These are phyloP conservation scores for Marasmarcha lunaedactyla DNA, from an alignment of 2,888 invertebrate genomes.

Conservation along the genomic window DNA sequence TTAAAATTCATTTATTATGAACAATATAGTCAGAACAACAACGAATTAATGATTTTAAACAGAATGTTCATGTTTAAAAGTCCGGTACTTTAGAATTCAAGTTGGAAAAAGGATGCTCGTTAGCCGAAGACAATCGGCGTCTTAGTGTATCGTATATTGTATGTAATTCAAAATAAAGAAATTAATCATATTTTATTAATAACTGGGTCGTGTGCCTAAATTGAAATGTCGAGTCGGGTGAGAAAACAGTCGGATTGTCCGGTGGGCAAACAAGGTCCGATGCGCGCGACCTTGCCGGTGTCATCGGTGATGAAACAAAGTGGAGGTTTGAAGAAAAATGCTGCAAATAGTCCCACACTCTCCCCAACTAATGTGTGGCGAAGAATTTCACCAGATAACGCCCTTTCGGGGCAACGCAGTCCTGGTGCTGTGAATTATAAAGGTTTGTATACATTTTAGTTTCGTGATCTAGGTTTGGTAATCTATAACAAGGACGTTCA, in stretches of 20 bases:
- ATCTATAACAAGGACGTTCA: too few relatives aligned
- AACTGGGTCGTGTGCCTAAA: too few relatives aligned
- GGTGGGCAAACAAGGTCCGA: constrained; percentile 72
- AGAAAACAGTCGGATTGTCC: constrained; percentile 78
- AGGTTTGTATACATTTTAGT: constrained; percentile 51
- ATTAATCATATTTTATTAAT: too few relatives aligned
- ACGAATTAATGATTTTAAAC: constrained; percentile 29
- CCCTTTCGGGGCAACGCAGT: constrained; percentile 78
- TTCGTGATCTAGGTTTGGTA: constrained; percentile 8
- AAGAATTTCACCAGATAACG: constrained; percentile 77
- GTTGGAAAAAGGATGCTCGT: background rate
- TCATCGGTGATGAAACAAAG: constrained; percentile 78
- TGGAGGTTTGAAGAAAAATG: constrained; percentile 70
- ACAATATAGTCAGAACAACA: constrained; percentile 38
- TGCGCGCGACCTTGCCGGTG: constrained; percentile 82
- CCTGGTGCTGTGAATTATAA: constrained; percentile 80
- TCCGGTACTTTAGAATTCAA: background rate
- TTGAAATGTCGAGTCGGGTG: constrained; percentile 71
- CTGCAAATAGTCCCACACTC: constrained; percentile 74
- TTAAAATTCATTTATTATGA: constrained; percentile 49
- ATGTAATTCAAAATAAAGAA: constrained; percentile 29
- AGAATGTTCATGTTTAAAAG: constrained; percentile 12
- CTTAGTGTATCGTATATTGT: constrained; percentile 39
- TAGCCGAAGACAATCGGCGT: constrained; percentile 46
- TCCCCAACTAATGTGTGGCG: constrained; percentile 78